These are phyloP conservation scores for Pocillopora meandrina DNA, from an alignment of 92 coral and sea anemone species.

Conservation along the genomic window DNA sequence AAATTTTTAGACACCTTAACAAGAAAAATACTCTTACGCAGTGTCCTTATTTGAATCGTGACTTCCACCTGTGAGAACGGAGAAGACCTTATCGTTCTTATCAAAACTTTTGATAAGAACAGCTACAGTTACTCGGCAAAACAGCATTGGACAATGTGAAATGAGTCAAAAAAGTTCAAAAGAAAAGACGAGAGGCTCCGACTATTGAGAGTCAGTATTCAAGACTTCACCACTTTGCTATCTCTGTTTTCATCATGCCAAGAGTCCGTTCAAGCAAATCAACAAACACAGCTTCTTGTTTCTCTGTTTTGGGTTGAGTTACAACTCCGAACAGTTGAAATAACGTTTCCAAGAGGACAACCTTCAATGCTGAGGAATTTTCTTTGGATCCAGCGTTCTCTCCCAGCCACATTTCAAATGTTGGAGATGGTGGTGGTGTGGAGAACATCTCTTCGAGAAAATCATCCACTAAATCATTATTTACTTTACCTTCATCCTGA, in stretches of 20 bases:
- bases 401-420: conserved; percentile 31
- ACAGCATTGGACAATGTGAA: no score
- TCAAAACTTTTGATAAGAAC: no score
- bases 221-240: not conserved
- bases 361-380: conserved; percentile 10
- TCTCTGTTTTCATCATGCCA: conserved; percentile 24
- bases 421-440: conserved; percentile 38
- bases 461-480: not conserved
- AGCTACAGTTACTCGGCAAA: no score
- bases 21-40: no score
- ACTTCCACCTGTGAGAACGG: no score
- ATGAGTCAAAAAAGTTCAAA: no score
- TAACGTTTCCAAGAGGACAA: conserved; percentile 37
- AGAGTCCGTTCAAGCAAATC: conserved; percentile 39
- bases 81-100: no score
- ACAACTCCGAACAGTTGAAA: conserved; percentile 35
- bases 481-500: not conserved
- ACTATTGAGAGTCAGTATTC: not conserved
- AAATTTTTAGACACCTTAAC: no score
- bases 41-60: no score
- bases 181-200: no score
- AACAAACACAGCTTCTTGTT: conserved; percentile 40
- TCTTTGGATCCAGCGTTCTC: conserved; percentile 1
- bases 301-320: conserved; percentile 40
- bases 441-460: conserved; percentile 15